Base-by-base conservation (phyloP, 2,888 invertebrate species). In the Nezara viridula region DNA sequence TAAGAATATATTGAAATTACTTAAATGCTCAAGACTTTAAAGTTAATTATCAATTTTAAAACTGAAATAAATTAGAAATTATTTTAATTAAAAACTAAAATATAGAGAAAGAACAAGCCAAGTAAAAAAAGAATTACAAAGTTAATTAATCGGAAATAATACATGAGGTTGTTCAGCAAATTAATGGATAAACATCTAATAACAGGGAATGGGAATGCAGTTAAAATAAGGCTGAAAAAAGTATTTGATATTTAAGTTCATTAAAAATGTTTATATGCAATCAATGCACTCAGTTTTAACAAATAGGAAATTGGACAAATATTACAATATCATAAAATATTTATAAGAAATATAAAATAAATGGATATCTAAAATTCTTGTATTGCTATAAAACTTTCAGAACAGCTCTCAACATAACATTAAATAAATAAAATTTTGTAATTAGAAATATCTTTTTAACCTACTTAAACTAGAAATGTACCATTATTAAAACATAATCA, bases 301-400 rank as follows among this genome's bases (percentile, higher is more conserved):
- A 81, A 81, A 81, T 81, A 24, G n/a, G 0, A 44, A 81, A 6
- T 81, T n/a, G 12, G 2, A 44, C 14, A 44, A 44, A 44, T n/a
- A 81, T 81, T 24, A 44, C 12, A 81, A 81, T 81, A 81, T 81
- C 81, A 81, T 44, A 81, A 81, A 81, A 37, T 55, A 77, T 77
- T 77, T 77, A 40, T 77, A 77, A 77, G 27, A 81, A 44, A 81
- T 81, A 81, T 81, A 81, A 44, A 81, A 81, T 44, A 81, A 81
- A 81, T 44, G 44, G 66, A 66, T 66, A 66, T 66, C 27, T 66
- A 66, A 66, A 66, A 32, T 66, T 66, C 32, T 32, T 12, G 9
- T 66, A 66, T 66, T 66, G 66, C 66, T 66, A 66, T 66, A 66
- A 2, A 66, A 66, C 66, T 66, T 32, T 32, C 32, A 66, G 19